Evolutionary conservation across 2,888 invertebrate genomes (phyloP), one percentile per base, ranked within the genome.

Genomic region (Drosophila putrida): DNA sequence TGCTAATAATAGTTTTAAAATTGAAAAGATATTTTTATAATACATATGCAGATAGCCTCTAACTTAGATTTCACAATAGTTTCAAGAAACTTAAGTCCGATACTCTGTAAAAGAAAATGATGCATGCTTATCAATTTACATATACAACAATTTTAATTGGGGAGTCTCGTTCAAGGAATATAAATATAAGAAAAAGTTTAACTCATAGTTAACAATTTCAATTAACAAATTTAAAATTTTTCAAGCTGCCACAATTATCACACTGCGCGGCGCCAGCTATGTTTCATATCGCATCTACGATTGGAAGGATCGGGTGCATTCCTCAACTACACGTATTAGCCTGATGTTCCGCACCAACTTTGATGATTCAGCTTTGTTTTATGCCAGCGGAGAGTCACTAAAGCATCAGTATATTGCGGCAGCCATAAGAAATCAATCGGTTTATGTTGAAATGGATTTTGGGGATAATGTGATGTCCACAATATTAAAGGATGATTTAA

Each of bases 261-360:
- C 98, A 0, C 93, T 98, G 28, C 94, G 97, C 71, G 98, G 98
- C 0, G 97, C 98, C 44, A 98, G 98, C 61, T 98, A 97, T 93
- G 96, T 98, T 27, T 97, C 97, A 0, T 98, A 98, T 92, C 94
- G 97, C 64, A 96, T 98, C 50, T 98, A 98, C 92, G 97, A 97
- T 88, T 97, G 97, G 96, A 97, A 97, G 92, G 97, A 97, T 91
- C 94, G 97, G 64, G 97, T 97, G 11, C 97, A 98, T 91, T 97
- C 97, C 0, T 96, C 97, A 47, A 95, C 95, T 46, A 97, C 97
- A 70, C 94, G 97, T 85, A 96, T 98, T 90, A 97, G 98, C 89
- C 93, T 98, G 88, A 95, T 97, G 92, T 98, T 98, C 93, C 94
- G 97, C 95, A 98, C 98, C 8, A 95, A 95, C 83, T 97, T 97